Base-by-base conservation (phyloP, 2,888 invertebrate genomes). In the Ctenicera cuprea region DNA sequence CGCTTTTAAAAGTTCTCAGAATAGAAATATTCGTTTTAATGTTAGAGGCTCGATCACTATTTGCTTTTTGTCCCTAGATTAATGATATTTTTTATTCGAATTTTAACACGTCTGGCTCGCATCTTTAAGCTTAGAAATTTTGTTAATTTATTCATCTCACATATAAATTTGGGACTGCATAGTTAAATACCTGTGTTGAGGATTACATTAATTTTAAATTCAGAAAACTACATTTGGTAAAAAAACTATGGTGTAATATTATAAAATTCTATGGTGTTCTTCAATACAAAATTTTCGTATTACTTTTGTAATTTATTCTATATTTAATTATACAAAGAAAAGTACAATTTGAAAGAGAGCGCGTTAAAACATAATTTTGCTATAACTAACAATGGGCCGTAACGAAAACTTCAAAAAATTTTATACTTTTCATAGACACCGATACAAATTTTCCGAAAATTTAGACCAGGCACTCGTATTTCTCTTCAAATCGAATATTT, bases 141-240 rank as follows among this genome's bases (percentile, higher is more conserved):
- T 30, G 26, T 37, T 59, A 59, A 59, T 59, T 59, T 59, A 59
- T 59, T 37, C 59, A 59, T 59, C 59, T 59, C 59, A 38, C 59
- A 59, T 59, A 59, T 59, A 59, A 59, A 59, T 59, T 59, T 38
- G 59, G 59, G 59, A 59, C 59, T 59, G 59, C 59, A 59, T 59
- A 14, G 59, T 7, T 38, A 59, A 59, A 59, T 59, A 18, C 11
- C 59, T 38, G 22, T 18, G 20, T 37, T 18, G 57, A 12, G 59
- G 59, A 38, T 59, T 33, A 38, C 59, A 59, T 37, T 59, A 16
- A 59, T 59, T 59, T 59, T 38, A 33, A 37, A 38, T 59, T 59
- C 59, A 37, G 20, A 66, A 43, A 59, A 59, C 33, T 16, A 20
- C 18, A 59, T 33, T 57, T 37, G 9, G 57, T 37, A 16, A 37